Evolutionary conservation across 2,888 invertebrate species (phyloP).

Genomic region (Caenorhabditis panamensis): DNA sequence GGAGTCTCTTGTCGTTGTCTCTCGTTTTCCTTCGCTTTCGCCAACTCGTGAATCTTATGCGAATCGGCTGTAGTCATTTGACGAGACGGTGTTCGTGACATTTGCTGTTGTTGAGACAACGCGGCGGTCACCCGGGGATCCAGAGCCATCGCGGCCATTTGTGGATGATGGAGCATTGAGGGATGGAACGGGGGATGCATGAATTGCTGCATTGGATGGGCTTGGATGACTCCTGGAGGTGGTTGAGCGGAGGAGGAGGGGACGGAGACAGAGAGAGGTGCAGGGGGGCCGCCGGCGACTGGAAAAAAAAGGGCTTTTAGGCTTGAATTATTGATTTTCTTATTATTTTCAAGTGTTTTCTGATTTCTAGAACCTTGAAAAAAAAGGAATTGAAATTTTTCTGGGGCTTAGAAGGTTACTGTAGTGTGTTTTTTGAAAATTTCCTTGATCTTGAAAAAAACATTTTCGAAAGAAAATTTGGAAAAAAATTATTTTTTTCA

Average conservation of each 20-base stretch:
- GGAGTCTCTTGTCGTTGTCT: conserved; percentile 29
- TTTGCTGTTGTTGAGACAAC: conserved; percentile 33
- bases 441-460: no score
- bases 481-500: no score
- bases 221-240: conserved; percentile 24
- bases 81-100: conserved; percentile 52
- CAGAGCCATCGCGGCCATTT: conserved; percentile 33
- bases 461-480: no score
- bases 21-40: conserved; percentile 40
- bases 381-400: no score
- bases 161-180: conserved; percentile 22
- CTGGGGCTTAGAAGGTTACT: no score
- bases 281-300: not conserved
- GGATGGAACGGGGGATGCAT: conserved; percentile 40
- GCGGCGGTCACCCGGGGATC: conserved; percentile 36
- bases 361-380: no score
- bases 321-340: no score
- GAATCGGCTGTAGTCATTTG: conserved; percentile 25
- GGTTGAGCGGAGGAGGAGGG: conserved; percentile 10
- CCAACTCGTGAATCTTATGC: conserved; percentile 61
- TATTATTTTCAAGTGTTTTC: no score
- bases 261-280: not conserved
- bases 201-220: conserved; percentile 38
- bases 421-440: no score
- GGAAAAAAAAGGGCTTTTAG: not conserved